These are phyloP conservation scores for Ceyx melanurus DNA, from an alignment of 2,113 vertebrate genomes.

Conservation along the genomic window DNA sequence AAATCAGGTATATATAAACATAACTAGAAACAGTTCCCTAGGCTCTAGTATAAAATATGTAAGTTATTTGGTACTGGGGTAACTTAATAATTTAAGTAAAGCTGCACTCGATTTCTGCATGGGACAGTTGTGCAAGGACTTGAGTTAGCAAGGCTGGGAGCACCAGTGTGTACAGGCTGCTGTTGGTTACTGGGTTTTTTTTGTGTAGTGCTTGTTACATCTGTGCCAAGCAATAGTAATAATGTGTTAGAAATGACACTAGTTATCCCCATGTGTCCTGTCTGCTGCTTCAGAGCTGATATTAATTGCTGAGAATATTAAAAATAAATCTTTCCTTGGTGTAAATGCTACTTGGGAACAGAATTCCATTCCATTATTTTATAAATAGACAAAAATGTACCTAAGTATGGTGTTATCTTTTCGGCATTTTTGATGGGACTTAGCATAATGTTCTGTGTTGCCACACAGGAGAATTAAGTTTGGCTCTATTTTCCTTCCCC, in stretches of 20 bases:
- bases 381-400: background rate
- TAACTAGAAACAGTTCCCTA: background rate
- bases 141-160: background rate
- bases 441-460: background rate
- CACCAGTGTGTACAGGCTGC: background rate
- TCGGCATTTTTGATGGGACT: background rate
- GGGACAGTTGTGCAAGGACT: background rate
- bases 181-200: background rate
- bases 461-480: background rate
- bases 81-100: background rate
- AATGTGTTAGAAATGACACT: background rate
- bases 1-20: background rate
- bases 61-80: background rate
- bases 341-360: background rate
- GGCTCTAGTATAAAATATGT: too few species aligned
- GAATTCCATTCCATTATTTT: background rate
- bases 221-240: background rate
- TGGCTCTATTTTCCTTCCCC: background rate
- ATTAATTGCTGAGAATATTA: background rate
- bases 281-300: background rate
- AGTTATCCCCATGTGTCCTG: background rate
- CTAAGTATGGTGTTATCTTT: background rate
- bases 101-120: rapidly evolving
- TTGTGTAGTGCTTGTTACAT: background rate
- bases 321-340: background rate